Evolutionary conservation across 2,113 vertebrate genomes (phyloP).

Genomic region (cat (Felis catus)): F.catus_Fca126_mat1.0 CM031413.1:95536001-95536500

Average conservation of each 20-base stretch:
- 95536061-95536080: background rate
- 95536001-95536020: constrained; percentile 26
- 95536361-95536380: background rate
- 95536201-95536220: too few relatives aligned
- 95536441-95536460: constrained; percentile 18
- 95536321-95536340: too few relatives aligned
- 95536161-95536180: too few relatives aligned
- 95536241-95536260: too few relatives aligned
- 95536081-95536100: background rate
- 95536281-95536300: too few relatives aligned
- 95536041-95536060: background rate
- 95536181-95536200: too few relatives aligned
- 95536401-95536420: background rate
- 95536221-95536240: too few relatives aligned
- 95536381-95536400: background rate
- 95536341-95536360: background rate
- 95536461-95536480: background rate
- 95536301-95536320: too few relatives aligned
- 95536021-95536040: background rate
- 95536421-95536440: background rate
- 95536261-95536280: too few relatives aligned
- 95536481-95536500: background rate
- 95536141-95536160: background rate
- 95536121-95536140: background rate
- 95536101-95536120: background rate